Percentiles rank a stretch among this genome's conserved stretches.
Conservation (phyloP, 92 coral and sea anemone genomes). For the Siderastrea siderea region DNA sequence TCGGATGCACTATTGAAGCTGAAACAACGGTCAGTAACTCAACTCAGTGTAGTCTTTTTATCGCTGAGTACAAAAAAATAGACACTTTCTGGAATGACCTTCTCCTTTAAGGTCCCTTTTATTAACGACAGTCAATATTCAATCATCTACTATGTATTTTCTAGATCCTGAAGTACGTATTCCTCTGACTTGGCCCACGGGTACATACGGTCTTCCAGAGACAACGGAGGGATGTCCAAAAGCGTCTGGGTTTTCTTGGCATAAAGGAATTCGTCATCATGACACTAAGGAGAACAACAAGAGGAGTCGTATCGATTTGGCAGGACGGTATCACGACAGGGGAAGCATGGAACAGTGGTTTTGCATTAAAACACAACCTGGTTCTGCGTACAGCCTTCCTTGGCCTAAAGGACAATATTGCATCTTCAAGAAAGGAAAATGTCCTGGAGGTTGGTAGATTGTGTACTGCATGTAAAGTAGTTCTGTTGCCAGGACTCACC, state of each 20-base stretch:
- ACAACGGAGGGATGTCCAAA: constrained; percentile 55
- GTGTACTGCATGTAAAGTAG: background rate
- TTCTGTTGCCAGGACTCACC: background rate
- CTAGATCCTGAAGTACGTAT: constrained; percentile 40
- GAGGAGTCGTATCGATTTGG: constrained; percentile 8
- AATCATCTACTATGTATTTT: background rate
- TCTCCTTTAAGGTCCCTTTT: too few species aligned
- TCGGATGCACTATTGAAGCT: too few species aligned
- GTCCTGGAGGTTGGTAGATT: background rate
- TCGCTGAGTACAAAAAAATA: too few species aligned
- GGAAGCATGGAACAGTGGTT: constrained; percentile 36
- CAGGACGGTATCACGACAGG: constrained; percentile 7
- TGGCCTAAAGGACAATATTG: constrained; percentile 66
- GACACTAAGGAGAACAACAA: constrained; percentile 35
- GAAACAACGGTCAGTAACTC: too few species aligned
- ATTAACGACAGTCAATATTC: too few species aligned
- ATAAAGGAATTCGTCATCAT: constrained; percentile 58
- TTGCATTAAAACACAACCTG: constrained; percentile 54
- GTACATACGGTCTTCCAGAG: constrained; percentile 75
- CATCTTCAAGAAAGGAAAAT: constrained; percentile 59
- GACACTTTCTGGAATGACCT: too few species aligned
- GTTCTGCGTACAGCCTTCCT: constrained; percentile 9
- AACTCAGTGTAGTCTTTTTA: too few species aligned
- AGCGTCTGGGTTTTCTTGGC: constrained; percentile 56
- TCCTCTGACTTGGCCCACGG: constrained; percentile 73